Base-by-base conservation (phyloP, 2,888 invertebrate genomes). In the Ceraclea dissimilis region DNA sequence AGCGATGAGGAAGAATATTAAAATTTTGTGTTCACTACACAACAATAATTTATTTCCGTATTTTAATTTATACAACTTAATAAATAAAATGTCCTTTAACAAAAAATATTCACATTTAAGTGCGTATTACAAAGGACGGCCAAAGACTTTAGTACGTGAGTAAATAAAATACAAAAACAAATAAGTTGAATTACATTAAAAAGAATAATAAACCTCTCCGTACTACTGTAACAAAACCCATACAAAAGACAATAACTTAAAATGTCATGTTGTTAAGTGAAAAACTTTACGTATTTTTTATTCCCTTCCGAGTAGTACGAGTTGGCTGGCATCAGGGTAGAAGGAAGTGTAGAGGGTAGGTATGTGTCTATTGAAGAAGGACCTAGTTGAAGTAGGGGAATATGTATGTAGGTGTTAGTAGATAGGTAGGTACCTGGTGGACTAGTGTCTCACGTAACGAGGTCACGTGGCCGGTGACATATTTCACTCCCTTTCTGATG, bases 401-500 rank as follows among this genome's bases (percentile, higher is more conserved):
- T 46, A 46, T 46, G 46, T 19, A 16, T 46, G 46, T 19, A 19
- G 4, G 46, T 46, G 8, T 2, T 17, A 4, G 20, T 18, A 46
- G 4, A 16, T n/a, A 43, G 2, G 43, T 43, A 43, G 6, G 13
- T 43, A 43, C 43, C 43, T 43, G 17, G 17, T 43, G 57, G 59
- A 59, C 59, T 54, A 56, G 59, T 61, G 59, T 57, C 49, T 50
- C 53, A 51, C 52, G 57, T 59, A 59, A 58, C 59, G 55, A 56
- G 61, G 61, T 61, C 61, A 57, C 57, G 57, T 59, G 59, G 57
- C 61, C 61, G 54, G 47, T 34, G 61, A 56, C 57, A 61, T 61
- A 61, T 61, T 61, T 61, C 59, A 59, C 53, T 49, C 44, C 51
- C 21, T 19, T 10, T 11, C 46, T 39, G 39, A 39, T 39, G 39